Base-by-base conservation (phyloP, 64 coral and sea anemone species). In the Cladopsammia gracilis region DNA sequence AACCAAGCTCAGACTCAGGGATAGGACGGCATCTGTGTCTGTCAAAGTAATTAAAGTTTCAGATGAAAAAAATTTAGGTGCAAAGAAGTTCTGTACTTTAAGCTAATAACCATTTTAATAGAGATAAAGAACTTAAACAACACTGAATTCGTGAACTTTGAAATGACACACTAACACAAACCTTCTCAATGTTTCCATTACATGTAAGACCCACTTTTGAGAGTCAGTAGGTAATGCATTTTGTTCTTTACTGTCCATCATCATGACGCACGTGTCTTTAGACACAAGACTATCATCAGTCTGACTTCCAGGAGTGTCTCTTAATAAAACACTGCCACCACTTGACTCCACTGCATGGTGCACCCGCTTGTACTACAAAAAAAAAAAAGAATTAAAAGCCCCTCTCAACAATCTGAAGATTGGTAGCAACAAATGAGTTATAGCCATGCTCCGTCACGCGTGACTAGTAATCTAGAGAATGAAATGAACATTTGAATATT, bases 1-100 rank as follows among this genome's bases (percentile, higher is more conserved):
- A 93, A 22, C 97, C 97, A 76, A 96, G 84, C 91, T 98, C 97
- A 34, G 97, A 96, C 62, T 98, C 97, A 48, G 97, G 90, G 64
- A 98, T 96, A 23, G 83, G 83, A 42, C 97, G 73, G 71, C 88
- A 93, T 83, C 74, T 87, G 76, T 93, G 56, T 9, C 96, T 98
- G 85, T 54, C 12, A 75, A 47, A 62, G 3, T 10, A 56, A 56
- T 56, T 56, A 5, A 56, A 56, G 53, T 56, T 12, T 56, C 12
- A 10, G 0, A 12, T 56, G 1, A 56, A 34, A 34, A 34, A 34
- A 34, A 34, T 34, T 34, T 34, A 34, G 34, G 34, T 34, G 34
- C 34, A 34, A 34, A 34, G 34, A 34, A 34, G 34, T 34, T 34
- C 34, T 1, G 34, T 34, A 34, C 34, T 34, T 34, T 34, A 34